Conservation (phyloP, 2,113 vertebrate genomes). For the mouse (Mus musculus) region GRCm39 chr9:77220501-77221000, state of each 20-base stretch:
- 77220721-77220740: background rate
- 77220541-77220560: background rate
- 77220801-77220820: background rate
- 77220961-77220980: background rate
- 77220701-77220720: background rate
- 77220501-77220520: background rate
- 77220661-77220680: background rate
- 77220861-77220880: no score
- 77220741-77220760: background rate
- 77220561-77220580: background rate
- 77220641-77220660: background rate
- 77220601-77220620: background rate
- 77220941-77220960: background rate
- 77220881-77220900: background rate
- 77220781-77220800: background rate
- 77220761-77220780: background rate
- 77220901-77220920: background rate
- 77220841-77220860: background rate
- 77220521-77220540: background rate
- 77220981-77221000: slow-evolving; percentile 3
- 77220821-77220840: background rate
- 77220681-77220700: background rate
- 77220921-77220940: background rate
- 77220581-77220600: background rate
- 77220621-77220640: background rate